phyloP scores from a whole-genome alignment of 2,113 vertebrate genomes.

The Speoplatyrhinus poulsoni region DNA sequence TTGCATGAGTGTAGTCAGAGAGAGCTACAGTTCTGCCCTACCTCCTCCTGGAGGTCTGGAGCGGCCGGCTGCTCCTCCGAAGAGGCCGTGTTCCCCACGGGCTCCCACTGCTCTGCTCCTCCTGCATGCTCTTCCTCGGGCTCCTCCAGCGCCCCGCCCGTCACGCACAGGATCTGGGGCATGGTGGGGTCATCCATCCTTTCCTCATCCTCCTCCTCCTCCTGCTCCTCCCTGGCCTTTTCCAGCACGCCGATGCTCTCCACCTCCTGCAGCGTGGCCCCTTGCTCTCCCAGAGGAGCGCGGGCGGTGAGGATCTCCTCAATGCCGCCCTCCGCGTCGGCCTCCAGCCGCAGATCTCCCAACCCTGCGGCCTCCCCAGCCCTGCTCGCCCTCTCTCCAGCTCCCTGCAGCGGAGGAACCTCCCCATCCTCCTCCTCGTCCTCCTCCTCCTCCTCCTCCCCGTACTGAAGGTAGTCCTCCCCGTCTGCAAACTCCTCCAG shows the following conservation, averaged over 20 bases:
- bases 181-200: slow-evolving; percentile 68
- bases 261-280: slow-evolving; percentile 64
- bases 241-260: slow-evolving; percentile 73
- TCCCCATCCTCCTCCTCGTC: slow-evolving; percentile 50
- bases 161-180: slow-evolving; percentile 74
- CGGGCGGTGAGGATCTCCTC: slow-evolving; percentile 74
- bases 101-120: slow-evolving; percentile 21
- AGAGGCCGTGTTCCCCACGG: slow-evolving; percentile 24
- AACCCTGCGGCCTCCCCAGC: slow-evolving; percentile 11
- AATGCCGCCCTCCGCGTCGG: slow-evolving; percentile 66
- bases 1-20: no score
- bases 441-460: slow-evolving; percentile 46
- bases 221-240: slow-evolving; percentile 46
- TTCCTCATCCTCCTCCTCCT: slow-evolving; percentile 58
- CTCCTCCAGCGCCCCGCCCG: slow-evolving; percentile 61
- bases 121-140: slow-evolving; percentile 38
- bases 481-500: slow-evolving; percentile 62
- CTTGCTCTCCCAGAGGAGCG: slow-evolving; percentile 43
- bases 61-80: slow-evolving; percentile 13
- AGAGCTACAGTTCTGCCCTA: no score
- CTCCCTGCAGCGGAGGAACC: slow-evolving; percentile 31
- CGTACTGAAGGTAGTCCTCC: slow-evolving; percentile 68
- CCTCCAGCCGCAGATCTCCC: slow-evolving; percentile 41
- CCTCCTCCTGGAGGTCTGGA: slow-evolving; percentile 38
- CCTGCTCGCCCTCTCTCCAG: slow-evolving; percentile 23